Conservation (phyloP, 2,797 vertebrate genomes). For the Octomys mimax region DNA sequence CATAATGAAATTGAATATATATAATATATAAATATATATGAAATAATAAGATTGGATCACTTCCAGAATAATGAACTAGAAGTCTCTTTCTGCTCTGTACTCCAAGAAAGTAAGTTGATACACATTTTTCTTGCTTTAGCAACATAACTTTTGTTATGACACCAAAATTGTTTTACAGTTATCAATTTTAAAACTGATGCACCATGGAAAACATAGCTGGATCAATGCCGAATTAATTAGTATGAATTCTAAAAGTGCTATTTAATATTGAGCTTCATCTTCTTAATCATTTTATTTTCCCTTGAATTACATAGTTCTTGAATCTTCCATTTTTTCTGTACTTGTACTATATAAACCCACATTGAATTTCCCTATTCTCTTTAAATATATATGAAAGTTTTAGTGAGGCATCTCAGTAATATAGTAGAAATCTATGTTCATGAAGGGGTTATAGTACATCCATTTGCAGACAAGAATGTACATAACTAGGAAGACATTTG, state of each 20-base stretch:
- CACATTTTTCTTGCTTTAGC: constrained; percentile 29
- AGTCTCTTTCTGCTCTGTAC: constrained; percentile 25
- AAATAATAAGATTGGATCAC: constrained; percentile 50
- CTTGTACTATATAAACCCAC: neutral
- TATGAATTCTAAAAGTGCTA: neutral
- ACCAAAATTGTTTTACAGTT: neutral
- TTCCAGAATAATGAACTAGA: constrained; percentile 9
- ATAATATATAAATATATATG: neutral
- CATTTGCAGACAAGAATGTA: neutral
- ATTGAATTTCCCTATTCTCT: neutral
- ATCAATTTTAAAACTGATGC: constrained; percentile 4
- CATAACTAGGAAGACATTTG: neutral
- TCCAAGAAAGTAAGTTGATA: constrained; percentile 55
- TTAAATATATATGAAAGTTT: neutral
- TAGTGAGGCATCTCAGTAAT: neutral
- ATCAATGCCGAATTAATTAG: constrained; percentile 57
- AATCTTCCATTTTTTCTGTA: neutral
- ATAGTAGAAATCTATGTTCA: neutral
- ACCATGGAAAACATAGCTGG: neutral
- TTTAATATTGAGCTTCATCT: constrained; percentile 2
- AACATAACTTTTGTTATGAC: constrained; percentile 57
- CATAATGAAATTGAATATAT: constrained; percentile 84
- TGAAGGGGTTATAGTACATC: rapidly evolving
- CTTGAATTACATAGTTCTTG: constrained; percentile 4
- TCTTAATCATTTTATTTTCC: constrained; percentile 42